A percentile compares a stretch with the other conserved stretches of the same genome.
Conservation (phyloP, 2,113 vertebrate genomes). For the Brachyhypopomus gauderio region DNA sequence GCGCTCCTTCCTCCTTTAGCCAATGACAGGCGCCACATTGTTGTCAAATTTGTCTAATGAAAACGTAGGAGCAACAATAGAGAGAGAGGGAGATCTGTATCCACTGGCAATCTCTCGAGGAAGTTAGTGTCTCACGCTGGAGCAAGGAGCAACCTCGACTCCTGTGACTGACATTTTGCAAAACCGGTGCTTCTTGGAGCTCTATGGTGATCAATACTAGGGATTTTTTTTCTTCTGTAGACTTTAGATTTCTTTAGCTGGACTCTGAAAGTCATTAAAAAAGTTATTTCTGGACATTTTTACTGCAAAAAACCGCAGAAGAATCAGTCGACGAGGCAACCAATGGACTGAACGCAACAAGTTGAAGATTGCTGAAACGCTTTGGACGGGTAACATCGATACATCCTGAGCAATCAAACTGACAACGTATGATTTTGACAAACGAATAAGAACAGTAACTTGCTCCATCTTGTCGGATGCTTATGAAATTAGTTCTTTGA, state of each 20-base stretch:
- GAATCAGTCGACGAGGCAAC: slow-evolving; percentile 8
- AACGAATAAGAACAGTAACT: neutral
- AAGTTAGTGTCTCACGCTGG: slow-evolving; percentile 80
- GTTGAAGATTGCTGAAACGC: slow-evolving; percentile 29
- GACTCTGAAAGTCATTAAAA: neutral
- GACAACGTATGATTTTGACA: too few species aligned
- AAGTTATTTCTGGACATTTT: neutral
- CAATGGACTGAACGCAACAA: slow-evolving; percentile 45
- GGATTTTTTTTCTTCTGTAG: neutral
- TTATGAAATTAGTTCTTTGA: slow-evolving; percentile 2
- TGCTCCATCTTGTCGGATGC: slow-evolving; percentile 17
- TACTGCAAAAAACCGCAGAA: neutral
- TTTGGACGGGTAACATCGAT: neutral
- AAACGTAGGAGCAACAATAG: slow-evolving; percentile 94
- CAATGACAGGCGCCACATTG: slow-evolving; percentile 98
- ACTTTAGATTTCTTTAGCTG: slow-evolving; percentile 9
- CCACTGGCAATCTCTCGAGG: slow-evolving; percentile 78
- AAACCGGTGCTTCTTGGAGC: slow-evolving; percentile 16
- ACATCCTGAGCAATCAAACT: neutral
- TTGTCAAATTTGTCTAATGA: slow-evolving; percentile 98
- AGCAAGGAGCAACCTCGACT: slow-evolving; percentile 68
- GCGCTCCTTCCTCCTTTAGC: slow-evolving; percentile 81
- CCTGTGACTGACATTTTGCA: slow-evolving; percentile 55
- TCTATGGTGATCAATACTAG: slow-evolving; percentile 8
- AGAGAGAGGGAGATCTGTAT: slow-evolving; percentile 79